Base-by-base conservation (phyloP, 2,888 invertebrate species). In the Pyrrhosoma nymphula region DNA sequence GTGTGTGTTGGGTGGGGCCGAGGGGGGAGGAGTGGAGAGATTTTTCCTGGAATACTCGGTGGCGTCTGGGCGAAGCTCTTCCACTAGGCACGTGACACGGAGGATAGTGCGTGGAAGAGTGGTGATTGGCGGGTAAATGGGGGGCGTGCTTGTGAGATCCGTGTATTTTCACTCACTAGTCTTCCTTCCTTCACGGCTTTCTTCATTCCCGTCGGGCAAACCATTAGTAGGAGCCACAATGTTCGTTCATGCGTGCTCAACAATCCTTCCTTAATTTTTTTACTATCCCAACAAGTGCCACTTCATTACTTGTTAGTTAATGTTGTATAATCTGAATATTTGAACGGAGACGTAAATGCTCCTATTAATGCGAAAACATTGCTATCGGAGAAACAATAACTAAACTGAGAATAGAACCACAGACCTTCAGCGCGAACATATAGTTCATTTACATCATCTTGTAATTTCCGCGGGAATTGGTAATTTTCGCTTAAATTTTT, bases 141-240 rank as follows among this genome's bases (percentile, higher is more conserved):
- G 18, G n/a, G 55, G 6, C 26, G 39, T 56, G 30, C 47, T 91
- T 30, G 10, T 23, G 12, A n/a, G 69, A 69, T 26, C 6, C 8
- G 69, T 82, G 82, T 93, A 93, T 93, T 93, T 93, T 93, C 63
- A 47, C 47, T 75, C 91, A 16, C 63, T 90, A 56, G 0, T 20
- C 30, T 60, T 60, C 39, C 60, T 12, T 47, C 47, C 47, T 47
- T 35, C n/a, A 91, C 63, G 47, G 90, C 56, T 56, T 20, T 90
- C 56, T n/a, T n/a, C 89, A 56, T 55, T 60, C 39, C 39, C 14
- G 26, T 26, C 69, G 23, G 4, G 82, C 30, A 82, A 69, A 35
- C 82, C 16, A 82, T 82, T 82, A 18, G 82, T n/a, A 12, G 16
- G 6, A 35, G 35, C 35, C 3, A 82, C 35, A 82, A 35, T 35